phyloP scores from a whole-genome alignment of 1,140 invertebrate genomes.

The Chironomus striatipennis region DNA sequence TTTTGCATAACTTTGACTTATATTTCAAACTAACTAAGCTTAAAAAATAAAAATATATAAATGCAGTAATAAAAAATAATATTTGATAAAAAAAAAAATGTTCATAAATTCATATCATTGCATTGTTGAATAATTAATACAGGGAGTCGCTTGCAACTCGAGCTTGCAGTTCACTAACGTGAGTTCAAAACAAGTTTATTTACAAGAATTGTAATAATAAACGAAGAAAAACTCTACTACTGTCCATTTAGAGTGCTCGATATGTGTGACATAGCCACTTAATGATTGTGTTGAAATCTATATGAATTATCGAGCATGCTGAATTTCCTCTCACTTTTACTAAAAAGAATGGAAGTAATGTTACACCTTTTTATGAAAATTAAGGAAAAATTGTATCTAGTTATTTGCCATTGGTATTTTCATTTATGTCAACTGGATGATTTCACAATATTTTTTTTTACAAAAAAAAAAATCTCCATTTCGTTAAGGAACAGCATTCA shows the following conservation, averaged over 20 bases:
- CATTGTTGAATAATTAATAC: conserved; percentile 22
- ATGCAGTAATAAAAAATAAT: conserved; percentile 9
- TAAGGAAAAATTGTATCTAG: too few species aligned
- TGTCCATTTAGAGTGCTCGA: conserved; percentile 6
- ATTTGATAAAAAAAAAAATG: conserved; percentile 19
- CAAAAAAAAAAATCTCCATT: too few species aligned
- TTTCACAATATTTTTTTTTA: too few species aligned
- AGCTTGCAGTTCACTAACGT: neutral
- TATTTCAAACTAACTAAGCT: too few species aligned
- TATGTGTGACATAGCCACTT: conserved; percentile 12
- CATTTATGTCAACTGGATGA: too few species aligned
- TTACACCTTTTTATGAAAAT: neutral
- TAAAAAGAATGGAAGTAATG: neutral
- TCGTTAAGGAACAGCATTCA: too few species aligned
- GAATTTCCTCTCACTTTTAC: too few species aligned
- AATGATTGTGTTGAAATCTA: neutral
- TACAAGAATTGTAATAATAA: conserved; percentile 1
- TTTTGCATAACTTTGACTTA: conserved; percentile 7
- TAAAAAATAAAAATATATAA: too few species aligned
- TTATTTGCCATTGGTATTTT: too few species aligned
- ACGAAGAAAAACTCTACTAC: conserved; percentile 5
- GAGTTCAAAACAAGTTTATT: conserved; percentile 9
- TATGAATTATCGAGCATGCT: neutral
- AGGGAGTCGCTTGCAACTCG: neutral
- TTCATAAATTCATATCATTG: conserved; percentile 18